Evolutionary conservation across 2,797 vertebrate genomes (phyloP).

Genomic region (Myotis findleyi): DNA sequence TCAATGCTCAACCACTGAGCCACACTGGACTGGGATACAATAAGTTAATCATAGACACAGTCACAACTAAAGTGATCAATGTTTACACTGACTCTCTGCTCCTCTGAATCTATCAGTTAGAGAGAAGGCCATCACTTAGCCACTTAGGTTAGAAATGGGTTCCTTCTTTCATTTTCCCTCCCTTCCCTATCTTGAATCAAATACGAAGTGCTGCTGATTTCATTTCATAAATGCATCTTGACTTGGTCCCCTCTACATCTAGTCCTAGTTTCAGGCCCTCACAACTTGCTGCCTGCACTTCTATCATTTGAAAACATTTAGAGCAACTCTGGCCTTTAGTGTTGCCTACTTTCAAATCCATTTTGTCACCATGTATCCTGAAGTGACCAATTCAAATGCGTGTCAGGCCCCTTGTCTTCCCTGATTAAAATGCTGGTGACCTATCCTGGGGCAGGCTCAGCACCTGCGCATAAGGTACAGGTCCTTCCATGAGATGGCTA

Average conservation of each 20-base stretch:
- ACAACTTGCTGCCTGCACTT: not conserved
- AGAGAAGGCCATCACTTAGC: not conserved
- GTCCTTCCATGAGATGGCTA: not conserved
- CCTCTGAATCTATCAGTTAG: not conserved
- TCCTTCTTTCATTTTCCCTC: not conserved
- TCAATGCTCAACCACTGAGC: too few relatives aligned
- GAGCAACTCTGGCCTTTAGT: not conserved
- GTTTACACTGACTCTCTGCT: not conserved
- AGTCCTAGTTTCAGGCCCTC: not conserved
- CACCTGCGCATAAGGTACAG: not conserved
- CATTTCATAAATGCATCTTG: not conserved
- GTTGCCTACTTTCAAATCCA: not conserved
- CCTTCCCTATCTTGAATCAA: not conserved
- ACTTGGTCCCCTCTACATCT: not conserved
- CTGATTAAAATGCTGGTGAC: not conserved
- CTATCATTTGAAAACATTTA: not conserved
- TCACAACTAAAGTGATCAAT: not conserved
- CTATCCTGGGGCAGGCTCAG: rapidly evolving
- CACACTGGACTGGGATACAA: too few relatives aligned
- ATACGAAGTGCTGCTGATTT: not conserved
- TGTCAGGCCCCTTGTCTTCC: too few relatives aligned
- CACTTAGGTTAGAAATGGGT: not conserved
- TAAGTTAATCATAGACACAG: not conserved
- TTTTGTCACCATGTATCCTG: not conserved
- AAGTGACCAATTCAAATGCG: not conserved